Percentiles rank a stretch among this genome's conserved stretches.
phyloP scores from a whole-genome alignment of 2,888 invertebrate species.

The Agrenia bidenticulata region DNA sequence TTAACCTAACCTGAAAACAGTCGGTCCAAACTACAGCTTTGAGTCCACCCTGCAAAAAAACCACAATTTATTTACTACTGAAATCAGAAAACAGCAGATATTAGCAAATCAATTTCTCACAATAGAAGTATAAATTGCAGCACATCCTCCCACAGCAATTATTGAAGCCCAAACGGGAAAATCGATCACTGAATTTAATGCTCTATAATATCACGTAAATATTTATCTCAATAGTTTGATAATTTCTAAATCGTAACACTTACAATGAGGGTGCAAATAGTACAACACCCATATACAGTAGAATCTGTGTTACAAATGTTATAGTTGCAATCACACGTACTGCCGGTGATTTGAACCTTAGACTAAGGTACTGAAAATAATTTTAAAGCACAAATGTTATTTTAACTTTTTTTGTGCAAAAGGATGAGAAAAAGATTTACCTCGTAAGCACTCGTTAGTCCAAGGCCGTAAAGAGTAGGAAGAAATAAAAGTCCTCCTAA shows the following conservation, averaged over 20 bases:
- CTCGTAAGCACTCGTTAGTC: slow-evolving; percentile 55
- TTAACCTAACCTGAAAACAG: slow-evolving; percentile 66
- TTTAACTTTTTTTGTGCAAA: too few relatives aligned
- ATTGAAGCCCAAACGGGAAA: slow-evolving; percentile 49
- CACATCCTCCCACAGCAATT: slow-evolving; percentile 48
- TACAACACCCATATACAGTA: slow-evolving; percentile 54
- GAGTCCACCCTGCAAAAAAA: slow-evolving; percentile 66
- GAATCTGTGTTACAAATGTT: slow-evolving; percentile 52
- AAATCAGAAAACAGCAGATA: too few relatives aligned
- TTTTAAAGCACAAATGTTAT: too few relatives aligned
- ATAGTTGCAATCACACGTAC: slow-evolving; percentile 48
- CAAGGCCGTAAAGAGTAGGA: slow-evolving; percentile 55
- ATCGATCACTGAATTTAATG: slow-evolving; percentile 42
- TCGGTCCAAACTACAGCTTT: slow-evolving; percentile 77
- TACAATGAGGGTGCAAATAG: slow-evolving; percentile 50
- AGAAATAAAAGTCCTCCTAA: slow-evolving; percentile 54
- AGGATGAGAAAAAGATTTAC: slow-evolving; percentile 51
- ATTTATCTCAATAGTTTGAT: too few relatives aligned
- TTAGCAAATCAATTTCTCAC: too few relatives aligned
- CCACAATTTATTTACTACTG: too few relatives aligned
- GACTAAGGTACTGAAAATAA: slow-evolving; percentile 44
- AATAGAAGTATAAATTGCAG: slow-evolving; percentile 50
- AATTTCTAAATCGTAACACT: too few relatives aligned
- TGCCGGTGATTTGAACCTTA: slow-evolving; percentile 52
- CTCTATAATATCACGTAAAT: slow-evolving; percentile 9